phyloP scores from a whole-genome alignment of 2,113 vertebrate genomes.

The Scytalopus superciliaris region DNA sequence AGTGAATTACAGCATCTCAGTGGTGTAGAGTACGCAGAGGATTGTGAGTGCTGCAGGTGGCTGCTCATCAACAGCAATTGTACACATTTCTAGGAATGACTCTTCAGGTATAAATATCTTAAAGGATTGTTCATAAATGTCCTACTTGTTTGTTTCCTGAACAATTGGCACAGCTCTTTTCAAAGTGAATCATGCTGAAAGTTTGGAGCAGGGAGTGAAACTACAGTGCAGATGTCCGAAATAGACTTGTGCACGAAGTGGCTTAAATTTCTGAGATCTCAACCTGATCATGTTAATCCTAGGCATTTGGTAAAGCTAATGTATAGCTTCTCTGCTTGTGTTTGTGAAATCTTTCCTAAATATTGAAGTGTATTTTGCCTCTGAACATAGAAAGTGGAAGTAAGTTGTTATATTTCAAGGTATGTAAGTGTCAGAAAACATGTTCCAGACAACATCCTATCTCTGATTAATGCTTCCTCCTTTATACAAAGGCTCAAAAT shows the following conservation, averaged over 20 bases:
- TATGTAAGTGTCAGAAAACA: neutral
- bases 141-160: neutral
- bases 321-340: neutral
- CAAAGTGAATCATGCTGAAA: neutral
- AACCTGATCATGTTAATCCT: neutral
- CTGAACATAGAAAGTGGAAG: neutral
- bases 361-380: neutral
- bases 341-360: neutral
- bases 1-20: neutral
- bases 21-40: fast-evolving
- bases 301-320: neutral
- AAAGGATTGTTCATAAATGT: neutral
- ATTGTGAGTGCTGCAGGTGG: neutral
- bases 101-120: neutral
- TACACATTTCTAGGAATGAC: neutral
- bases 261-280: neutral
- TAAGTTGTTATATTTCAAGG: fast-evolving
- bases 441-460: neutral
- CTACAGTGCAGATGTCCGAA: neutral
- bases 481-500: neutral
- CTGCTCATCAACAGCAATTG: neutral
- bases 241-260: neutral
- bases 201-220: neutral
- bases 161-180: neutral
- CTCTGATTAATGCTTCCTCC: neutral